Evolutionary conservation across 2,797 vertebrate genomes (phyloP).

Genomic region (Cichlasoma orientale): DNA sequence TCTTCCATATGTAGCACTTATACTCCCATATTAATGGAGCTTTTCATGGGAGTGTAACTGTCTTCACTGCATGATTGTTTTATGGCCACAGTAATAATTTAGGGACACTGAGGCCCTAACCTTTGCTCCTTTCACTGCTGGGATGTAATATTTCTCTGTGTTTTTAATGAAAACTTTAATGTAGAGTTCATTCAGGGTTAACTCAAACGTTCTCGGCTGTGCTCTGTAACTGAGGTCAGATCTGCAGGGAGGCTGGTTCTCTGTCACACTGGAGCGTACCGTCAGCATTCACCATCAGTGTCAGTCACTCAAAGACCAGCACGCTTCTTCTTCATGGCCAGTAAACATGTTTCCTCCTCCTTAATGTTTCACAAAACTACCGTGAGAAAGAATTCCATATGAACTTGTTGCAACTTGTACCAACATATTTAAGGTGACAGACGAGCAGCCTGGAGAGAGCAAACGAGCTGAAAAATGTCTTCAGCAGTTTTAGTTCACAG

Average conservation of each 20-base stretch:
- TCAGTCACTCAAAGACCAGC: background rate
- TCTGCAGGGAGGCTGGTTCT: background rate
- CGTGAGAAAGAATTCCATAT: background rate
- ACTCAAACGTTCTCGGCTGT: background rate
- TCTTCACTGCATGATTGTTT: slow-evolving; percentile 35
- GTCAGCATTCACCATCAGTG: background rate
- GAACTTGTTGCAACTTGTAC: background rate
- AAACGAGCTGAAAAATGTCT: too few relatives aligned
- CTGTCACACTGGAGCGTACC: background rate
- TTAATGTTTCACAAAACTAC: background rate
- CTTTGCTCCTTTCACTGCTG: background rate
- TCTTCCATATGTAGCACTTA: background rate
- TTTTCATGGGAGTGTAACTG: background rate
- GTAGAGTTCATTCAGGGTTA: background rate
- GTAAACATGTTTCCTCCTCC: background rate
- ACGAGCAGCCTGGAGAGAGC: too few relatives aligned
- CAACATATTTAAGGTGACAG: too few relatives aligned
- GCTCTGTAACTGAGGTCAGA: background rate
- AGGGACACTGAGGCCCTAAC: background rate
- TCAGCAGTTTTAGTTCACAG: too few relatives aligned
- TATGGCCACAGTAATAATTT: slow-evolving; percentile 39
- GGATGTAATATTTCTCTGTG: background rate
- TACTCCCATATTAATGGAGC: background rate
- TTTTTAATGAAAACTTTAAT: background rate
- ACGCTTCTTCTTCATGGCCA: background rate